phyloP scores from a whole-genome alignment of 2,797 vertebrate genomes.

The Monodelphis domestica region DNA sequence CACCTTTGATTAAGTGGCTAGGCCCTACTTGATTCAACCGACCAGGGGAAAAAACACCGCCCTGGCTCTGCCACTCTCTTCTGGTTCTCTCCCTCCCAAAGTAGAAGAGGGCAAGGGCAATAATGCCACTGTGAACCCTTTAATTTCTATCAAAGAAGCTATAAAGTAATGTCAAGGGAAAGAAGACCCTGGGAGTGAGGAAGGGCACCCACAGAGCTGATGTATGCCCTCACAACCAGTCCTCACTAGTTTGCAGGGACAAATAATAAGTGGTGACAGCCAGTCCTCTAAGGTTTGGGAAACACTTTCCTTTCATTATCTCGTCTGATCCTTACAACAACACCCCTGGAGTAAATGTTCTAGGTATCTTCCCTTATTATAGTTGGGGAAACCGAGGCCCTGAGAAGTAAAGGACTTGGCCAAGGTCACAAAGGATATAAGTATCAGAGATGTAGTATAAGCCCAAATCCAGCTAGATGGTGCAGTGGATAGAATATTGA shows the following conservation, averaged over 20 bases:
- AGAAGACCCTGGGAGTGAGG: neutral
- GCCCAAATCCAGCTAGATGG: neutral
- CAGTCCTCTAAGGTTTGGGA: neutral
- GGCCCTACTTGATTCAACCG: neutral
- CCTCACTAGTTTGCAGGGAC: neutral
- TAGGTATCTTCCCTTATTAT: neutral
- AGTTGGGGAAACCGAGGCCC: neutral
- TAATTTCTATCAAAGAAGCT: neutral
- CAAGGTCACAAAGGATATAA: neutral
- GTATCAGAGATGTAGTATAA: neutral
- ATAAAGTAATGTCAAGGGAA: neutral
- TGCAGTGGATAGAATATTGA: neutral
- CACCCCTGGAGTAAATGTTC: neutral
- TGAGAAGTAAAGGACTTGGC: neutral
- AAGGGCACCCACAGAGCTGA: neutral
- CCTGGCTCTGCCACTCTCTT: neutral
- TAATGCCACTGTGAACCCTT: neutral
- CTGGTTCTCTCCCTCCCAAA: neutral
- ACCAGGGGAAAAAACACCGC: neutral
- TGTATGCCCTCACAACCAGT: neutral
- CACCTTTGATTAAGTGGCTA: neutral
- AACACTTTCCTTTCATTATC: neutral
- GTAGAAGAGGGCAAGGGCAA: neutral
- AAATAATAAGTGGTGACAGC: constrained; percentile 31
- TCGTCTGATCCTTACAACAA: neutral